Evolutionary conservation across 2,888 invertebrate species (phyloP), one percentile per base, ranked within the genome.

Genomic region (Dicyrtomina minuta): DNA sequence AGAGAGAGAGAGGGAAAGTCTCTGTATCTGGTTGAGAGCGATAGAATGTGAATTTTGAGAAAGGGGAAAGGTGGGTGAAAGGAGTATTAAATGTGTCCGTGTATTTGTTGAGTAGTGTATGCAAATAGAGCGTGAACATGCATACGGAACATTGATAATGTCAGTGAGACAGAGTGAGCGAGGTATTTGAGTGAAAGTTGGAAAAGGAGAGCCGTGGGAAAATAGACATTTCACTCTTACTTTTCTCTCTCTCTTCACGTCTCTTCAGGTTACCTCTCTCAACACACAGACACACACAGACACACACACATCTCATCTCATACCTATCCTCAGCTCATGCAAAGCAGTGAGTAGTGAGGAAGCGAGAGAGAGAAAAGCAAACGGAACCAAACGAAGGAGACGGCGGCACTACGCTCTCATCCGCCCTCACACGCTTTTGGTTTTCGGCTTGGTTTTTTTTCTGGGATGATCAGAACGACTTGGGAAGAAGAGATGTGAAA

Each of bases 161-260:
- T 33, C 33, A 33, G 33, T 33, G 33, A 33, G 33, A 33, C 33
- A 33, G 33, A 33, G 33, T 33, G 33, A 33, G 33, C 33, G 33
- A 33, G 33, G 33, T 33, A 33, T 33, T 33, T 33, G 33, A 26
- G 55, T 55, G 24, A 55, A 27, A 55, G 24, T 33, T 33, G 22
- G 55, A 55, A 22, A 26, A 27, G 26, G 55, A 55, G 27, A 55
- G 55, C 55, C 55, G 55, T 55, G 55, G 55, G 55, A 55, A 55
- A 55, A 22, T 26, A 55, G 55, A 55, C 55, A 53, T 53, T 17
- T 22, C 24, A 24, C 51, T 51, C 51, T 51, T 3, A 51, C 51
- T 51, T 20, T 55, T 33, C 33, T 33, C 13, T 53, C 22, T 22
- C 24, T n/a, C 10, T 55, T 26, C 55, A 26, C 55, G 24, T 15